phyloP scores from a whole-genome alignment of 2,113 vertebrate species.

The Taxidea taxus region DNA sequence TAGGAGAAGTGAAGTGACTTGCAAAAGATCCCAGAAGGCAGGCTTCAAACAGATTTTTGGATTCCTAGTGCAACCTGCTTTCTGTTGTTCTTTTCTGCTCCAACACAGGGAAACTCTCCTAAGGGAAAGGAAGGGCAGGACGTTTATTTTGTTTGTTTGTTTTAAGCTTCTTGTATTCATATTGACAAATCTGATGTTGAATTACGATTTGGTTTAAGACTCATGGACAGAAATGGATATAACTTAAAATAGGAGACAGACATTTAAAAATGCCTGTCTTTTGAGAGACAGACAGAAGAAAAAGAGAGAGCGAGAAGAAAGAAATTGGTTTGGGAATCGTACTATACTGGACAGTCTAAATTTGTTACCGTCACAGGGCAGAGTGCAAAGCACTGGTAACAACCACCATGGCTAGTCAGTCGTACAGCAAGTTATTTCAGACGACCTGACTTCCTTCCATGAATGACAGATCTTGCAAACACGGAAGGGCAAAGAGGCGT shows the following conservation, averaged over 20 bases:
- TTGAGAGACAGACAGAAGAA: not conserved
- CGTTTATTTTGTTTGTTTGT: too few species aligned
- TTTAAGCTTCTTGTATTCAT: not conserved
- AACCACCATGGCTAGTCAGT: not conserved
- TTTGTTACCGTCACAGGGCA: not conserved
- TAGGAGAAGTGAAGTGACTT: not conserved
- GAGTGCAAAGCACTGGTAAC: not conserved
- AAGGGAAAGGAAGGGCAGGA: not conserved
- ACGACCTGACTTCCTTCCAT: not conserved
- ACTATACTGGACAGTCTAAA: not conserved
- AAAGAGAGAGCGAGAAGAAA: not conserved
- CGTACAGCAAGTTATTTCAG: not conserved
- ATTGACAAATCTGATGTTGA: conserved; percentile 1
- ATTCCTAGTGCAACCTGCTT: fast-evolving
- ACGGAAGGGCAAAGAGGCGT: not conserved
- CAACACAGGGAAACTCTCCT: not conserved
- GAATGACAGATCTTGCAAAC: not conserved
- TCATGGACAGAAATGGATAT: not conserved
- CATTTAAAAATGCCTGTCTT: not conserved
- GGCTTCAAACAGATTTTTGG: not conserved
- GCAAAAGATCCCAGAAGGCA: not conserved
- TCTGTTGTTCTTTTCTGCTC: not conserved
- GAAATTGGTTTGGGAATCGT: not conserved
- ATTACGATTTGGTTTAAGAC: not conserved
- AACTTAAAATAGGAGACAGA: not conserved